Conservation (phyloP, 2,113 vertebrate species). For the Crotalus horridus region DNA sequence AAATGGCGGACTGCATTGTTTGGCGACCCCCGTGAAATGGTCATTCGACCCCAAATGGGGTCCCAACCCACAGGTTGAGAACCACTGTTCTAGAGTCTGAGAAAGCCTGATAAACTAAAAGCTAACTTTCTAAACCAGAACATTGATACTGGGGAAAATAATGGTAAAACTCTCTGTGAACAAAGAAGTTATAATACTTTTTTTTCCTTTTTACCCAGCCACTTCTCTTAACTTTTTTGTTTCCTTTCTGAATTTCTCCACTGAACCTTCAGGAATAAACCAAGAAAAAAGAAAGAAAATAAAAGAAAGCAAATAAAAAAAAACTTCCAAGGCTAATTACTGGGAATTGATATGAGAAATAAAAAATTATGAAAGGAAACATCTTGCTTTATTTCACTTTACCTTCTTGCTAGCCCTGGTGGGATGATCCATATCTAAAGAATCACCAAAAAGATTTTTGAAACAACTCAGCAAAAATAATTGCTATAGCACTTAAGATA, state of each 20-base stretch:
- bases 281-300: no score
- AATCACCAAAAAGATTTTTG: conserved; percentile 27
- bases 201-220: background rate
- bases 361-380: conserved; percentile 3
- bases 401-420: background rate
- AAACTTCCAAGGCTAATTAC: background rate
- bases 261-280: background rate
- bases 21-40: no score
- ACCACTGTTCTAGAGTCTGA: background rate
- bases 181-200: background rate
- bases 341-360: background rate
- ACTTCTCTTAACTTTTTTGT: background rate
- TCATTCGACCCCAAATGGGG: no score
- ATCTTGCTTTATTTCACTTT: background rate
- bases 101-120: background rate
- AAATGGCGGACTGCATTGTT: no score
- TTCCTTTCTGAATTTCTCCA: background rate
- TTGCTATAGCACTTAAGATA: conserved; percentile 19
- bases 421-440: background rate
- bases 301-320: background rate
- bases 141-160: background rate
- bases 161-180: background rate
- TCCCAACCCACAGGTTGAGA: no score
- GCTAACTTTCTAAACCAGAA: background rate
- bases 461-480: conserved; percentile 49